Conservation (phyloP, 1,140 invertebrate genomes). For the Euschistus heros region DNA sequence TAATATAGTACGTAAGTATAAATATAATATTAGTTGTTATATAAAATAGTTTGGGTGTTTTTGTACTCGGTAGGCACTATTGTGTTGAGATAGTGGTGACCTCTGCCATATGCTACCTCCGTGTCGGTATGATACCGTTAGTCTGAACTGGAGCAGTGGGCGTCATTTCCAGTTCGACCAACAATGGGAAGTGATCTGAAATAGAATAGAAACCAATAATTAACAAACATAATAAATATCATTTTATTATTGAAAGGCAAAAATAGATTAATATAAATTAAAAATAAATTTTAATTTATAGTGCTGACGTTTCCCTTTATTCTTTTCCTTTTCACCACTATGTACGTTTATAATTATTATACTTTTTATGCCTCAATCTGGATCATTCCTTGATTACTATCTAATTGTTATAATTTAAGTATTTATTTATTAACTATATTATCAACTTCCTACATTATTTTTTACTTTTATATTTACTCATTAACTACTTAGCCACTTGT, state of each 20-base stretch:
- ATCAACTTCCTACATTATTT: too few relatives aligned
- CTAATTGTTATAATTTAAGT: too few relatives aligned
- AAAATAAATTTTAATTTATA: neutral
- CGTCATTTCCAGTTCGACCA: slow-evolving; percentile 87
- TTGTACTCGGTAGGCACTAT: slow-evolving; percentile 26
- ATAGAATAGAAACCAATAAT: slow-evolving; percentile 27
- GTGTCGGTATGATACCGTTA: slow-evolving; percentile 24
- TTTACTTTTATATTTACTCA: too few relatives aligned
- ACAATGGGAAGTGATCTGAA: slow-evolving; percentile 87
- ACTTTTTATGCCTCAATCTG: too few relatives aligned
- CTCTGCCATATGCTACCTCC: slow-evolving; percentile 35
- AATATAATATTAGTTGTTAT: slow-evolving; percentile 15
- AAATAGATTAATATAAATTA: neutral
- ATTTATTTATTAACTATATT: too few relatives aligned
- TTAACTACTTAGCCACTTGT: too few relatives aligned
- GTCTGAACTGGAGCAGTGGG: slow-evolving; percentile 38
- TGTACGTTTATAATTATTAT: too few relatives aligned
- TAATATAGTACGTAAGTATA: neutral
- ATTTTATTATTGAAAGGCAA: too few relatives aligned
- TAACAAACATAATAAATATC: too few relatives aligned
- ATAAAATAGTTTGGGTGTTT: slow-evolving; percentile 7
- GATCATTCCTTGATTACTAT: too few relatives aligned
- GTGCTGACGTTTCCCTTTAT: too few relatives aligned
- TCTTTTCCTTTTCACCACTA: too few relatives aligned
- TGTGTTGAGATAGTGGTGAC: slow-evolving; percentile 4